phyloP scores from a whole-genome alignment of 2,888 invertebrate genomes.

The Phrixothrix hirtus region DNA sequence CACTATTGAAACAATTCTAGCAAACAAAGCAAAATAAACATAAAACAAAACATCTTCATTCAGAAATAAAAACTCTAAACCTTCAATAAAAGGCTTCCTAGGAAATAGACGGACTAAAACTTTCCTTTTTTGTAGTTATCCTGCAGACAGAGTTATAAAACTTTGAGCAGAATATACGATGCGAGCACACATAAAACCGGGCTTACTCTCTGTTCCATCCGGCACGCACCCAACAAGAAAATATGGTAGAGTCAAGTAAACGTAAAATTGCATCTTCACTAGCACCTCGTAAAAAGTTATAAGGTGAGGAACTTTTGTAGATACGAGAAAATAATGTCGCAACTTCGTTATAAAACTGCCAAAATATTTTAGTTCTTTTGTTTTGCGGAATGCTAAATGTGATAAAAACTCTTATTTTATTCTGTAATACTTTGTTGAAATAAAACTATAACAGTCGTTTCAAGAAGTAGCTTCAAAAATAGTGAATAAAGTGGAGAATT shows the following conservation, averaged over 20 bases:
- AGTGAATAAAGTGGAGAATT: too few species aligned
- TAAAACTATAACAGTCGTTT: too few species aligned
- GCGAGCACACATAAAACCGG: slow-evolving; percentile 32
- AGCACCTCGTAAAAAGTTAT: slow-evolving; percentile 38
- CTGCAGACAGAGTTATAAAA: slow-evolving; percentile 35
- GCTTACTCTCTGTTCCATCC: slow-evolving; percentile 28
- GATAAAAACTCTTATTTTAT: not conserved
- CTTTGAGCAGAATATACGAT: slow-evolving; percentile 36
- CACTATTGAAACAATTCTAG: slow-evolving; percentile 3
- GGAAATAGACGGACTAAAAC: slow-evolving; percentile 31
- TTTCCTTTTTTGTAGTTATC: slow-evolving; percentile 32
- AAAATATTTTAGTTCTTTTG: slow-evolving; percentile 15
- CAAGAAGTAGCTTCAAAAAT: too few species aligned
- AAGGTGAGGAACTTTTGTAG: slow-evolving; percentile 27
- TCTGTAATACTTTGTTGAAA: not conserved
- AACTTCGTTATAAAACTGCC: slow-evolving; percentile 12
- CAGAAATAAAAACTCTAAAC: slow-evolving; percentile 19
- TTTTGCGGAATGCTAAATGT: not conserved
- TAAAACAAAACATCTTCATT: slow-evolving; percentile 19
- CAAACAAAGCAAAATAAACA: slow-evolving; percentile 6
- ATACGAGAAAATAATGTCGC: slow-evolving; percentile 23
- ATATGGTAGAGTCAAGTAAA: slow-evolving; percentile 36
- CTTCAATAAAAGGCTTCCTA: slow-evolving; percentile 27
- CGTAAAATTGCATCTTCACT: slow-evolving; percentile 39
- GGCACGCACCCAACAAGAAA: slow-evolving; percentile 36